A percentile compares a stretch with the other conserved stretches of the same genome.
Evolutionary conservation across 2,797 vertebrate species (phyloP).

Genomic region (Coccyzus lansbergi): DNA sequence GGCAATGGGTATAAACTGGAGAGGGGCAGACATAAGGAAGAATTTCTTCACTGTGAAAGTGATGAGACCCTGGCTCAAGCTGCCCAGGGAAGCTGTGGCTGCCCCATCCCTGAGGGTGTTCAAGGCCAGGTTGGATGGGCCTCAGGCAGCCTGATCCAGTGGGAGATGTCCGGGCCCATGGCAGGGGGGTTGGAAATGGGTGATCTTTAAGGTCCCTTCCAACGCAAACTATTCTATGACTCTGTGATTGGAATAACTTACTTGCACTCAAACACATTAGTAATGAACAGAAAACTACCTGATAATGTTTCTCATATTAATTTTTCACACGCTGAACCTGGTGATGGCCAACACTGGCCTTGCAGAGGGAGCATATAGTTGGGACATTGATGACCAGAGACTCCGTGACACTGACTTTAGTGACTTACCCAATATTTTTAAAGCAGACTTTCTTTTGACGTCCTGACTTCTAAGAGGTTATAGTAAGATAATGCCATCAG

Average conservation of each 20-base stretch:
- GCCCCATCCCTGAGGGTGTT: too few species aligned
- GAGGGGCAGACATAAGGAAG: too few species aligned
- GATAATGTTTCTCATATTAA: not conserved
- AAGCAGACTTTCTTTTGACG: not conserved
- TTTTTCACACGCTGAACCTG: not conserved
- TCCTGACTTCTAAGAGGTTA: not conserved
- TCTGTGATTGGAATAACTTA: not conserved
- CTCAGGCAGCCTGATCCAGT: too few species aligned
- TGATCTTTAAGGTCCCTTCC: too few species aligned
- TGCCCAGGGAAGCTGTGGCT: too few species aligned
- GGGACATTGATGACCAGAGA: not conserved
- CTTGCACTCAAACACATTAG: not conserved
- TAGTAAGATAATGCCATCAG: not conserved
- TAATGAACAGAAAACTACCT: not conserved
- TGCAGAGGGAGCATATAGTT: not conserved
- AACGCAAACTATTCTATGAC: too few species aligned
- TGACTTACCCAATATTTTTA: not conserved
- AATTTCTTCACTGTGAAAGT: too few species aligned
- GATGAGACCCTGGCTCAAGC: too few species aligned
- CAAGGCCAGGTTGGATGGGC: too few species aligned
- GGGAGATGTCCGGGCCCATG: too few species aligned
- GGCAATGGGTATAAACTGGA: too few species aligned
- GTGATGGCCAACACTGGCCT: not conserved
- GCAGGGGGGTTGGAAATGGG: too few species aligned
- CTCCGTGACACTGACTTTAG: not conserved